A percentile compares a stretch with the other conserved stretches of the same genome.
Conservation (phyloP, 64 coral and sea anemone genomes). For the Acropora yongei region DNA sequence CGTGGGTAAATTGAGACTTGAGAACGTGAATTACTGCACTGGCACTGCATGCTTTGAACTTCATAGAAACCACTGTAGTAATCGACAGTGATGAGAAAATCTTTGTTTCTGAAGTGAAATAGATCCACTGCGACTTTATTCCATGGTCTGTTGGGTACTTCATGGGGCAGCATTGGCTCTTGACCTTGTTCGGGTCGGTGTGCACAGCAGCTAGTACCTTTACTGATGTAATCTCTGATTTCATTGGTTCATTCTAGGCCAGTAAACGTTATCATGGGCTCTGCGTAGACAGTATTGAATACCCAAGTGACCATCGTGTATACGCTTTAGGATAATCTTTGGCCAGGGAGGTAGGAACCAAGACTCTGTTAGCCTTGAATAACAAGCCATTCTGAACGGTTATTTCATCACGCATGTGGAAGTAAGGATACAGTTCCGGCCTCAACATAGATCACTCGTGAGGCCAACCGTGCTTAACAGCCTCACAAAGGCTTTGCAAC, state of each 20-base stretch:
- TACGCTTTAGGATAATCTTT: slow-evolving; percentile 12
- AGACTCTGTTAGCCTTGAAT: slow-evolving; percentile 4
- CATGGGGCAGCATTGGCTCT: slow-evolving; percentile 51
- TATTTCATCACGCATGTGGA: too few relatives aligned
- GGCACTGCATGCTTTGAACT: neutral
- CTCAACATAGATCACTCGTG: neutral
- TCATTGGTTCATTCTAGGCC: slow-evolving; percentile 43
- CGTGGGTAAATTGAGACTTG: neutral
- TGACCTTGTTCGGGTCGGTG: slow-evolving; percentile 27
- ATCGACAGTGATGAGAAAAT: slow-evolving; percentile 32
- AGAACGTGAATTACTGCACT: neutral
- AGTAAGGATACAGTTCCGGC: neutral
- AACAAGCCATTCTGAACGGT: neutral
- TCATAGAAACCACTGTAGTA: slow-evolving; percentile 15
- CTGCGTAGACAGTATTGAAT: slow-evolving; percentile 8
- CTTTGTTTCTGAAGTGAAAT: too few relatives aligned
- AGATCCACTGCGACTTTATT: neutral
- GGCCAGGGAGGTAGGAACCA: slow-evolving; percentile 29
- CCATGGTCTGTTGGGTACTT: slow-evolving; percentile 40
- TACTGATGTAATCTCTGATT: slow-evolving; percentile 19
- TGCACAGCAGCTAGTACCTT: slow-evolving; percentile 18
- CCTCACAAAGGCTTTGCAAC: too few relatives aligned
- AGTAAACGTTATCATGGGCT: slow-evolving; percentile 9
- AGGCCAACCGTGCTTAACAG: neutral
- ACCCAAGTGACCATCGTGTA: slow-evolving; percentile 43